Base-by-base conservation (phyloP, 2,888 invertebrate species). In the Pecten maximus region DNA sequence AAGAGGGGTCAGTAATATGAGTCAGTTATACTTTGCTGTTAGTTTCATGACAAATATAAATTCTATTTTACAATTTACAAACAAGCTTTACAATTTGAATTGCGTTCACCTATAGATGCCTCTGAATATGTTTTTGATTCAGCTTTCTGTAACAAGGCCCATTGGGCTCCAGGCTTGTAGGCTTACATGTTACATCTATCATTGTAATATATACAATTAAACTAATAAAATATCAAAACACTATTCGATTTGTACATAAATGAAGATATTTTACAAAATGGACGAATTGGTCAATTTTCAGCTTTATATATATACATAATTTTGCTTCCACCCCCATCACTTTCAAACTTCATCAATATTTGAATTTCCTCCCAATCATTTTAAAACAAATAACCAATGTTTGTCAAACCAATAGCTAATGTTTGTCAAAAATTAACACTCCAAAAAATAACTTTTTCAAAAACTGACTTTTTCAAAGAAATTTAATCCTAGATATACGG, bases 111-210 rank as follows among this genome's bases (percentile, higher is more conserved):
- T 28, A 35, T 4, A 28, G 74, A 74, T 74, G 74, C 74, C 74
- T 74, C 74, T 74, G 74, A 74, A 74, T 74, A 74, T n/a, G 15
- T 74, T 54, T 74, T 74, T 74, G 74, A 74, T 74, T 74, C 28
- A 12, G 35, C 74, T 74, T 16, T 60, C 60, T 28, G 28, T 28
- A 35, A 74, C 28, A 23, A 54, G 54, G 54, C 54, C 54, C 50
- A 28, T 23, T 28, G 35, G 28, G 74, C 44, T 44, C 44, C 44
- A 10, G 44, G 44, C 74, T 23, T 74, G 35, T 35, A 74, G 19
- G 74, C 35, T 10, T 35, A 60, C 35, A 74, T 74, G 74, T 6
- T 19, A 54, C 23, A 54, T 54, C 74, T 74, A 74, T n/a, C 74
- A 74, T 6, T 54, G 50, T 54, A 23, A 35, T 74, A 28, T 74